Evolutionary conservation across 2,113 vertebrate species (phyloP), one percentile per base, ranked within the genome.

Genomic region (Centrocercus urophasianus): DNA sequence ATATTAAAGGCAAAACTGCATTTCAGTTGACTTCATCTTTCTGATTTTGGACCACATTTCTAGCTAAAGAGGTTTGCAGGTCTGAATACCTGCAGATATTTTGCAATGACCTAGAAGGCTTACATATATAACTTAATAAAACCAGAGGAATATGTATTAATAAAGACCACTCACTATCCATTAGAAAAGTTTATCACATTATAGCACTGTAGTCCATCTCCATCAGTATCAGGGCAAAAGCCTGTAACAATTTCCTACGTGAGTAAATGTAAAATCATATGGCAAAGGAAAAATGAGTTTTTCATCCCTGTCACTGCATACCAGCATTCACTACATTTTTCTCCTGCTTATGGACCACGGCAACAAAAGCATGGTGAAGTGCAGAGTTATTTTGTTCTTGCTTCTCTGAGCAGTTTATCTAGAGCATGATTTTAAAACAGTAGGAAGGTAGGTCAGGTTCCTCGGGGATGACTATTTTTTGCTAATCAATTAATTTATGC

Each of bases 381-480:
- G 4, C 34, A 59, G 27, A 70, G 4, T 21, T 80, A 63, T 50
- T 80, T 83, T 83, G 28, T 24, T 42, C 42, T 88, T 77, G 32
- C n/a, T 83, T 88, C 79, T 86, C 32, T 30, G 48, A 59, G 50
- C 42, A 60, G 50, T 60, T 80, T 88, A 61, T 83, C 56, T 30
- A 42, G 25, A 71, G 25, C 8, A 11, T 3, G 21, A 71, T 71
- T 88, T 88, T 57, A 50, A 83, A 83, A 64, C 52, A 40, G 32
- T 13, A 69, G 32, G 38, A 94, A 93, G 88, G 34, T 94, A 90
- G 88, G 92, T 72, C 90, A 92, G 83, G 79, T 93, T 94, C 86
- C 93, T 86, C 47, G 4, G 61, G 88, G 86, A 78, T 36, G 9
- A 40, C 61, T 94, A 79, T 88, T 96, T 94, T 94, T 84, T 92